Conservation (phyloP, 2,888 invertebrate species). For the Tipula confusa region DNA sequence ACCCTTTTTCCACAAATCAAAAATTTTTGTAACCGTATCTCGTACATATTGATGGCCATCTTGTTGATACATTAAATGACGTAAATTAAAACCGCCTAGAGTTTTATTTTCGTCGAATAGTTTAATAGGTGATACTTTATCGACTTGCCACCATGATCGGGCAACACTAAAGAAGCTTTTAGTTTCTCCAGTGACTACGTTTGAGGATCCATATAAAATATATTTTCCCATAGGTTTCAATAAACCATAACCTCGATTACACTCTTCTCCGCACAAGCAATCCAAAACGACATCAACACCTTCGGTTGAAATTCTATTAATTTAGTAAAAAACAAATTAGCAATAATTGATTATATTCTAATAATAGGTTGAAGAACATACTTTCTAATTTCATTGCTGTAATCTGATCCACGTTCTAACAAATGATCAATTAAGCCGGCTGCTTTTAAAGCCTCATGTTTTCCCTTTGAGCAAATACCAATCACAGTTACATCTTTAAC, state of each 20-base stretch:
- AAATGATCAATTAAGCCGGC: slow-evolving; percentile 70
- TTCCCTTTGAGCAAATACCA: slow-evolving; percentile 78
- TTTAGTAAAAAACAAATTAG: slow-evolving; percentile 34
- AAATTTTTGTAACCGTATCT: slow-evolving; percentile 66
- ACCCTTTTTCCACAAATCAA: slow-evolving; percentile 69
- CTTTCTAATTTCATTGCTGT: slow-evolving; percentile 80
- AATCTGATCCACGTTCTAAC: slow-evolving; percentile 75
- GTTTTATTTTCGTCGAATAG: slow-evolving; percentile 85
- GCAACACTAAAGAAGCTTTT: slow-evolving; percentile 89
- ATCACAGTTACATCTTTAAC: slow-evolving; percentile 76
- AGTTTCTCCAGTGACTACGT: slow-evolving; percentile 85
- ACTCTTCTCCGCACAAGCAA: slow-evolving; percentile 84
- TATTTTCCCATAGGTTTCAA: slow-evolving; percentile 86
- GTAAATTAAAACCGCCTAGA: slow-evolving; percentile 75
- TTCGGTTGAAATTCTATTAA: slow-evolving; percentile 61
- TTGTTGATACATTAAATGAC: slow-evolving; percentile 76
- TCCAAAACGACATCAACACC: slow-evolving; percentile 85
- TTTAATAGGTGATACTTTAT: slow-evolving; percentile 83
- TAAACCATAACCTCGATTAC: slow-evolving; percentile 75
- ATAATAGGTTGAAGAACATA: slow-evolving; percentile 50
- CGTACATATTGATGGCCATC: slow-evolving; percentile 67
- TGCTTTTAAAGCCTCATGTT: slow-evolving; percentile 76
- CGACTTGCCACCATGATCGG: slow-evolving; percentile 90
- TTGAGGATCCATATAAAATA: slow-evolving; percentile 81
- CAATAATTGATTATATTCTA: not conserved